A percentile compares a stretch with the other conserved stretches of the same genome.
These are phyloP conservation scores for Drosophila mulleri DNA, from an alignment of 2,888 invertebrate species.

Conservation along the genomic window DNA sequence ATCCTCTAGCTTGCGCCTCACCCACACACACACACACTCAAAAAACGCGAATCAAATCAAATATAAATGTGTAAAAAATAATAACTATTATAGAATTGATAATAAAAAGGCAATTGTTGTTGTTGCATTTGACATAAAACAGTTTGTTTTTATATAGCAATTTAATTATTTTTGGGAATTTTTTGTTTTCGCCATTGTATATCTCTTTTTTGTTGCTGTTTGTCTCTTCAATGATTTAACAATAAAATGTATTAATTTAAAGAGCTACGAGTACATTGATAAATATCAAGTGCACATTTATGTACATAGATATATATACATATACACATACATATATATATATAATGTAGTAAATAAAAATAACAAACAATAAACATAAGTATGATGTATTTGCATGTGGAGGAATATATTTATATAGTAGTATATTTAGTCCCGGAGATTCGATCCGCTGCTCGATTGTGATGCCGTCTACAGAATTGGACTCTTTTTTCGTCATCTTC, in stretches of 20 bases:
- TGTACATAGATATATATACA: constrained; percentile 33
- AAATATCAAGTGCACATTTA: constrained; percentile 56
- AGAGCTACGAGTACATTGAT: constrained; percentile 59
- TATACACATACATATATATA: constrained; percentile 25
- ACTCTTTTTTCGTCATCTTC: constrained; percentile 7
- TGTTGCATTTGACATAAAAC: constrained; percentile 70
- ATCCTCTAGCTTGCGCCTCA: constrained; percentile 55
- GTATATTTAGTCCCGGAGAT: constrained; percentile 7
- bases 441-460: constrained; percentile 21
- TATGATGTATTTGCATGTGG: constrained; percentile 26
- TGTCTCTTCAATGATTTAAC: constrained; percentile 62
- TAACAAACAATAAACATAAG: constrained; percentile 72
- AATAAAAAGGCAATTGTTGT: constrained; percentile 66
- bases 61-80: constrained; percentile 17
- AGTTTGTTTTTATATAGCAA: constrained; percentile 43
- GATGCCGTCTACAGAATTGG: constrained; percentile 10
- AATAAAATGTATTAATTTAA: constrained; percentile 63
- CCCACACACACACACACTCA: too few species aligned
- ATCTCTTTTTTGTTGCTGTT: constrained; percentile 23
- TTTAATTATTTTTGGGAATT: constrained; percentile 47
- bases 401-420: neutral
- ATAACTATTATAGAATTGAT: neutral
- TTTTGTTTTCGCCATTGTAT: constrained; percentile 26
- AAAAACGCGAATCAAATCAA: neutral
- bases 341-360: constrained; percentile 46